These are phyloP conservation scores for Pseudolycoriella hygida DNA, from an alignment of 2,888 invertebrate species.

Conservation along the genomic window DNA sequence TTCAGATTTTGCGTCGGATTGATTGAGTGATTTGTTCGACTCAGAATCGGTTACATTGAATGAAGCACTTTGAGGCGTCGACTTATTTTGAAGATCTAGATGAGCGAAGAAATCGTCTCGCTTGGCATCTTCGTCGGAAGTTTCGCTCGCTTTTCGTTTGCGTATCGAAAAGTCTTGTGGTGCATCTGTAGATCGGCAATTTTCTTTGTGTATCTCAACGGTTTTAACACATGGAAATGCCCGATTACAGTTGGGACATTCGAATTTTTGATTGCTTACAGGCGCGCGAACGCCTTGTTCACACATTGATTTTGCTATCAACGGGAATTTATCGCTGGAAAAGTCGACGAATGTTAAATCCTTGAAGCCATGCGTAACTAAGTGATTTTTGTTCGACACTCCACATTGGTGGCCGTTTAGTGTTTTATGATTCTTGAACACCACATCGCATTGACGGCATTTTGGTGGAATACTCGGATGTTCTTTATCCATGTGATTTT, in stretches of 20 bases:
- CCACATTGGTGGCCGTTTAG: conserved; percentile 51
- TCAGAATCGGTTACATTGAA: neutral
- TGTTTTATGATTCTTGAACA: conserved; percentile 54
- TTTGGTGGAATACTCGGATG: conserved; percentile 50
- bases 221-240: conserved; percentile 55
- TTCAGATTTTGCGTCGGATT: neutral
- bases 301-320: conserved; percentile 55
- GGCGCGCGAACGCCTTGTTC: conserved; percentile 43
- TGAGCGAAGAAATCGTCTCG: conserved; percentile 69
- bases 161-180: conserved; percentile 14
- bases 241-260: conserved; percentile 49
- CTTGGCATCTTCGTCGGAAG: conserved; percentile 37
- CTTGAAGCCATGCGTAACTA: conserved; percentile 37
- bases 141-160: conserved; percentile 13
- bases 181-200: conserved; percentile 21
- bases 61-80: neutral
- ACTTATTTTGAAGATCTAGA: conserved; percentile 54
- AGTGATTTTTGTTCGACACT: conserved; percentile 32
- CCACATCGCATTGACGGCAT: conserved; percentile 53
- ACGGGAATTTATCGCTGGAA: conserved; percentile 58
- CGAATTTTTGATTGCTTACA: conserved; percentile 40
- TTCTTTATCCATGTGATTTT: conserved; percentile 43
- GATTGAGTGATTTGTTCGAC: neutral
- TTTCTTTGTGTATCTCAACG: conserved; percentile 45
- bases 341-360: conserved; percentile 66